Conservation (phyloP, 2,113 vertebrate species). For the Agapornis roseicollis region DNA sequence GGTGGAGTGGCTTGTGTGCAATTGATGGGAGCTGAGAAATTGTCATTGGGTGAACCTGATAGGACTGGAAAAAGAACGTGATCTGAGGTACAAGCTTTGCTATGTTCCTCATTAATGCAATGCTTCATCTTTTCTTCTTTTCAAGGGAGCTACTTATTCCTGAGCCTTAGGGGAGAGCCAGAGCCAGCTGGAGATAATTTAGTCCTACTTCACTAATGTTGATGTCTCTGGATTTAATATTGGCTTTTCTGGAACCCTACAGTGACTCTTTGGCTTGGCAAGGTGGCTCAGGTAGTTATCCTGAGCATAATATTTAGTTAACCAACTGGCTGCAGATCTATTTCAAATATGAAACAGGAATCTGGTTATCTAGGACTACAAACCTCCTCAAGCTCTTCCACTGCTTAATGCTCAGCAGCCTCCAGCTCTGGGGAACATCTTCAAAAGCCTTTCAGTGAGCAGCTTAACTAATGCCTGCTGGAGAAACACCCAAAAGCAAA, state of each 20-base stretch:
- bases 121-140: conserved; percentile 11
- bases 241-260: conserved; percentile 45
- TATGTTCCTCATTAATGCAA: neutral
- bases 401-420: neutral
- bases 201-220: conserved; percentile 43
- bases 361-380: conserved; percentile 30
- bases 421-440: neutral
- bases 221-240: conserved; percentile 62
- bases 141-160: conserved; percentile 21
- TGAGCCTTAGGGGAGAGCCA: neutral
- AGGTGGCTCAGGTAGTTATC: conserved; percentile 48
- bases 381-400: neutral
- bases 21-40: neutral
- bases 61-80: neutral
- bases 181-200: conserved; percentile 63
- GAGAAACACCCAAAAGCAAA: neutral
- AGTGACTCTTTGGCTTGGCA: neutral
- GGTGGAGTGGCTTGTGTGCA: neutral
- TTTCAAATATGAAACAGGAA: conserved; percentile 39
- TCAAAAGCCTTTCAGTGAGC: neutral
- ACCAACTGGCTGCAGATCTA: neutral
- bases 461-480: conserved; percentile 18
- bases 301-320: conserved; percentile 59
- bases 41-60: neutral
- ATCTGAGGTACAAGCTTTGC: neutral